These are phyloP conservation scores for Listronotus bonariensis DNA, from an alignment of 1,140 invertebrate species.

Conservation along the genomic window DNA sequence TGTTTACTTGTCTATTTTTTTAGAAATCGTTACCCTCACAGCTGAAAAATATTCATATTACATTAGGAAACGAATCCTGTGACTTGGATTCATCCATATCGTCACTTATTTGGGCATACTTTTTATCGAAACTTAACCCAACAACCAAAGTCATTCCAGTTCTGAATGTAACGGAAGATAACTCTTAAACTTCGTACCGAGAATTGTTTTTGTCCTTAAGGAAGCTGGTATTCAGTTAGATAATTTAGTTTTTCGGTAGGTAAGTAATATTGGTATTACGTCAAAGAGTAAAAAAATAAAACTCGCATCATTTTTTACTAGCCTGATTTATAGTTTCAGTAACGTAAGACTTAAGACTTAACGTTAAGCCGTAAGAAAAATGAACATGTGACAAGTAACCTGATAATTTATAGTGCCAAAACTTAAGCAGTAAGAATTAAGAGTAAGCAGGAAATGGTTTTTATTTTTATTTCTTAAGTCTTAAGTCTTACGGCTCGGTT, in stretches of 20 bases:
- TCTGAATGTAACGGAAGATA: conserved; percentile 65
- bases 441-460: too few species aligned
- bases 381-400: too few species aligned
- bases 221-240: conserved; percentile 58
- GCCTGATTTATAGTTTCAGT: too few species aligned
- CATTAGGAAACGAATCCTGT: conserved; percentile 72
- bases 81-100: conserved; percentile 70
- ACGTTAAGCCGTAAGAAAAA: too few species aligned
- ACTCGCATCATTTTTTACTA: too few species aligned
- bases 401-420: too few species aligned
- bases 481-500: too few species aligned
- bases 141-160: conserved; percentile 56
- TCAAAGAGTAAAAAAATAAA: neutral
- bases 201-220: conserved; percentile 64
- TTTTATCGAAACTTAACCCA: conserved; percentile 47
- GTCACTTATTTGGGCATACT: conserved; percentile 61
- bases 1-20: neutral
- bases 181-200: conserved; percentile 73
- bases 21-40: conserved; percentile 1
- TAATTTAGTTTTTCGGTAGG: conserved; percentile 64
- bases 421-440: too few species aligned
- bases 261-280: too few species aligned
- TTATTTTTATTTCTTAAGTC: too few species aligned
- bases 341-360: too few species aligned
- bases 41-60: conserved; percentile 47